Base-by-base conservation (phyloP, 2,888 invertebrate genomes). In the Epistrophella euchroma region DNA sequence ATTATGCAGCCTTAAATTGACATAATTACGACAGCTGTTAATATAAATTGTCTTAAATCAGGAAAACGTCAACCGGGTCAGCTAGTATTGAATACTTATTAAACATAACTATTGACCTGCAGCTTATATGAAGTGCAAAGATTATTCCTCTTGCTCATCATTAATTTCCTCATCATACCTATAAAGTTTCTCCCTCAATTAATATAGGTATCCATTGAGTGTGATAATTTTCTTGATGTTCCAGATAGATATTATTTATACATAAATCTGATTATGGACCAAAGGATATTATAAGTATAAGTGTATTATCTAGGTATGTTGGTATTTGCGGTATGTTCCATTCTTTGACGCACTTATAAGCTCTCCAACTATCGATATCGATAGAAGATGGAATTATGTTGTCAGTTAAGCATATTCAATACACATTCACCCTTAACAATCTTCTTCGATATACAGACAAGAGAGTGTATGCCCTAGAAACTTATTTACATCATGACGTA, bases 321-420 rank as follows among this genome's bases (percentile, higher is more conserved):
- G 0, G 4, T n/a, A 15, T 25, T 13, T 13, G 4, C 4, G 28
- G 28, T 15, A 22, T 45, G 5, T 45, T 43, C 43, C 28, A 64
- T 64, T 32, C 64, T 28, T 45, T 45, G 45, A 45, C 45, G 43
- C 25, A 64, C 64, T 58, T 7, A n/a, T n/a, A 58, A 58, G 58
- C 58, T 45, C 64, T 64, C n/a, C 5, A 35, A 17, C 9, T 13
- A 37, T 58, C 13, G 35, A 35, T 19, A 32, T n/a, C 28, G 5
- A 17, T 19, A 5, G 17, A 66, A 66, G 32, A 47, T 43, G 19
- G 5, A 66, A 66, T 66, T 47, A 66, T 66, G 32, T 66, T 66
- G 19, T 47, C 47, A 66, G 45, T 32, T 66, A 66, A 66, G 66
- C 32, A 66, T 32, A 66, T 66, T 45, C 64, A 32, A 64, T 47